Evolutionary conservation across 2,113 vertebrate genomes (phyloP), one percentile per base, ranked within the genome.

Genomic region (Melanerpes aurifrons): DNA sequence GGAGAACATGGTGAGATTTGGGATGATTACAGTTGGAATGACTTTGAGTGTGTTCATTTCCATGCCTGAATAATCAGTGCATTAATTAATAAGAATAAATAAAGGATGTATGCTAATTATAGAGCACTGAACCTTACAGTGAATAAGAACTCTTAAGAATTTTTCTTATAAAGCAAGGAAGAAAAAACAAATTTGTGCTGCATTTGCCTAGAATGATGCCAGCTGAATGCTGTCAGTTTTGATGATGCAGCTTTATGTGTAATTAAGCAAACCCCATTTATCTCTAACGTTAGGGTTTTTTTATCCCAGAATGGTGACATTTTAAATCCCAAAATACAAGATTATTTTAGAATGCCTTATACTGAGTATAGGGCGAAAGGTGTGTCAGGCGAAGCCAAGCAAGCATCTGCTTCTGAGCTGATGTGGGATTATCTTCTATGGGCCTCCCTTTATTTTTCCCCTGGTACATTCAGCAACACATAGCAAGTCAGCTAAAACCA

Each of bases 31-130:
- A 48, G 62, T 80, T 92, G 35, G n/a, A 91, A 69, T 87, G 70
- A 57, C 50, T 93, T 82, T 68, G 40, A 77, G 59, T 53, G 75
- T 73, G 82, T 68, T 92, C 24, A 80, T 94, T 92, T 62, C 64
- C 72, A 64, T 43, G 72, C 37, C 57, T 69, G 66, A 53, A 53
- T 53, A 53, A 53, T 53, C 21, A 53, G 22, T 53, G 50, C 6
- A 53, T 12, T 53, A 24, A 25, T 53, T 53, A 53, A 53, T 53
- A 53, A 25, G 12, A 53, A 86, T 62, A 76, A 91, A 83, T 91
- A 77, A 67, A 64, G 66, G 9, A 16, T 74, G 32, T 81, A 24
- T 35, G 26, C 26, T 92, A 83, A 89, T 85, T 66, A 24, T 1
- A 69, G 80, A 83, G 62, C 57, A 35, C 45, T 69, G 83, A 82